Conservation (phyloP, 1,140 invertebrate genomes). For the Dufourea novaeangliae region DNA sequence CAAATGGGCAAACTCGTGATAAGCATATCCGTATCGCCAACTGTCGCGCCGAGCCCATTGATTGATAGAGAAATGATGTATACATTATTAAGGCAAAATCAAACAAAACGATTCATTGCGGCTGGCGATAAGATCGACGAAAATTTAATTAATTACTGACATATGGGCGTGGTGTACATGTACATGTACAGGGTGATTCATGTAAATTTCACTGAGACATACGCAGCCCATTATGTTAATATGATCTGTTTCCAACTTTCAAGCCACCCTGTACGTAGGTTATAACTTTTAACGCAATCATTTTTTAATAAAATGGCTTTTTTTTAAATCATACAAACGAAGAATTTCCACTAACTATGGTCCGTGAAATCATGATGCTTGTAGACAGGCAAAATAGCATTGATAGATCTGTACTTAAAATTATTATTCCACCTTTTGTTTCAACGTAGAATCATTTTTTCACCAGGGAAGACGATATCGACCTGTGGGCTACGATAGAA, state of each 20-base stretch:
- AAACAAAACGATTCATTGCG: neutral
- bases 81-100: neutral
- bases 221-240: too few relatives aligned
- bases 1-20: neutral
- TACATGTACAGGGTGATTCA: neutral
- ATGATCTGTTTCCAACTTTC: too few relatives aligned
- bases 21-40: neutral
- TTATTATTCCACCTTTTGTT: neutral
- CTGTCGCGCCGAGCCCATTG: neutral
- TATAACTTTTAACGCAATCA: too few relatives aligned
- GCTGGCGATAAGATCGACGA: neutral
- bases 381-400: too few relatives aligned
- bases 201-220: neutral
- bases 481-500: constrained; percentile 69
- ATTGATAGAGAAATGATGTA: neutral
- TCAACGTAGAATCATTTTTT: constrained; percentile 14
- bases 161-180: neutral
- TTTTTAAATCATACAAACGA: too few relatives aligned
- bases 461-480: constrained; percentile 69
- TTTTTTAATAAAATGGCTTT: neutral
- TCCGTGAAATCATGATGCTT: too few relatives aligned
- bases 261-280: too few relatives aligned
- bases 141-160: neutral
- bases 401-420: neutral
- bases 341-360: too few relatives aligned